Evolutionary conservation across 2,888 invertebrate species (phyloP), one percentile per base, ranked within the genome.

Genomic region (Dichetophora obliterata): DNA sequence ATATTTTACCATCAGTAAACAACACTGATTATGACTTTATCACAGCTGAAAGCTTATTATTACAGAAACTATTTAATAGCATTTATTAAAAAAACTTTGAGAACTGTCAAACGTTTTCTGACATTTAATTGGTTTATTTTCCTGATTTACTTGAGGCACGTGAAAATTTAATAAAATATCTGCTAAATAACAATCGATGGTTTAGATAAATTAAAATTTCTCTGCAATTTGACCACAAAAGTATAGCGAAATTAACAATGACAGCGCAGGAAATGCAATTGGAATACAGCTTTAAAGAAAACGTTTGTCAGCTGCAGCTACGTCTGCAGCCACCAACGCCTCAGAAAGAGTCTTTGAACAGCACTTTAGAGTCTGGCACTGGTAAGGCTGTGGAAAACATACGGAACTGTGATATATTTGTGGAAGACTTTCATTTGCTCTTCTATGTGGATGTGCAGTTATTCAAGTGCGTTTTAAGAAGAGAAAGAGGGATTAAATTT

Each of bases 371-470:
- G 9, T 19, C 74, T 27, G 74, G 76, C 11, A 65, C 50, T n/a
- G 80, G 79, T 9, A 81, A 82, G 77, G 81, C 81, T 81, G 83
- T 84, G 74, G 82, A 85, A 80, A 85, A 83, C 78, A 82, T 85
- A 71, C 79, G 83, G 73, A 88, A 86, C 80, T 87, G 86, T 79
- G 89, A 89, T 84, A 80, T 88, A 78, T 89, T 84, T 76, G 84
- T 89, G 72, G 86, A 86, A 50, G 85, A 88, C 69, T 80, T 85
- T 77, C 81, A 85, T 82, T 85, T 89, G 16, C 78, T 87, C 37
- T 84, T 89, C 48, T 85, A 85, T 73, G 84, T 85, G 69, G 87
- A 88, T 83, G 82, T 84, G 52, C 83, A 84, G 43, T 78, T 84
- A 19, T 82, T 81, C 75, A 83, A 83, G 88, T 88, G 78, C 82